Evolutionary conservation across 1,140 invertebrate species (phyloP).

Genomic region (Colletes gigas): DNA sequence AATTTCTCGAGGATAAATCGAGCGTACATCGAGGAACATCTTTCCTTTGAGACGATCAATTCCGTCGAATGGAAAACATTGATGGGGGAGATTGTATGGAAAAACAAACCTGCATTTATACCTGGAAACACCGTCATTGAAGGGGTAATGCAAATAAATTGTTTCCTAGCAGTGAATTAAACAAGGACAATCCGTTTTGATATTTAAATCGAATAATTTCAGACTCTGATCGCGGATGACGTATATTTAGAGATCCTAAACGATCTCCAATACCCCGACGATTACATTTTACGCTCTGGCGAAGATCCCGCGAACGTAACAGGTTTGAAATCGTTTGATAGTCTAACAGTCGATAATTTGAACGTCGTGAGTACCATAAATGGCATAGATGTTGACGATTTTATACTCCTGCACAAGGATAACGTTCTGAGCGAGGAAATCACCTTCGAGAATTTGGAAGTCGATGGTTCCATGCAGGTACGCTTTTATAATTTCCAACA

Average conservation of each 20-base stretch:
- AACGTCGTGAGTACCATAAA: conserved; percentile 61
- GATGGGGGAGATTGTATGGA: conserved; percentile 67
- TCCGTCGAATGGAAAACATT: conserved; percentile 61
- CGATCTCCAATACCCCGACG: conserved; percentile 63
- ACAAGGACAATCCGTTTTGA: no score
- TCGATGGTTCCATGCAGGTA: conserved; percentile 62
- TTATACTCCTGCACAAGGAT: conserved; percentile 57
- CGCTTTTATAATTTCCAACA: background rate
- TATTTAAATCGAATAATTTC: conserved; percentile 10
- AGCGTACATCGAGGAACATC: conserved; percentile 54
- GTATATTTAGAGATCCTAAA: conserved; percentile 57
- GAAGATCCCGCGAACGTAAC: conserved; percentile 35
- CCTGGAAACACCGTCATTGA: conserved; percentile 57
- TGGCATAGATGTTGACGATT: conserved; percentile 63
- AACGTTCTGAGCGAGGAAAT: conserved; percentile 61
- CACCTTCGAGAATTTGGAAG: conserved; percentile 67
- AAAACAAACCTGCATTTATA: conserved; percentile 57
- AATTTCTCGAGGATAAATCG: conserved; percentile 66
- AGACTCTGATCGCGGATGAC: conserved; percentile 56
- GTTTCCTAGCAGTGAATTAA: no score
- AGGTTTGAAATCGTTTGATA: conserved; percentile 62
- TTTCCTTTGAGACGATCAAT: conserved; percentile 62
- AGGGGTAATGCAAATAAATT: conserved; percentile 53
- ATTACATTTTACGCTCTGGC: conserved; percentile 55
- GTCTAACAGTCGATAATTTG: conserved; percentile 43